A percentile compares a stretch with the other conserved stretches of the same genome.
phyloP scores from a whole-genome alignment of 2,113 vertebrate species.

The Zapornia atra region DNA sequence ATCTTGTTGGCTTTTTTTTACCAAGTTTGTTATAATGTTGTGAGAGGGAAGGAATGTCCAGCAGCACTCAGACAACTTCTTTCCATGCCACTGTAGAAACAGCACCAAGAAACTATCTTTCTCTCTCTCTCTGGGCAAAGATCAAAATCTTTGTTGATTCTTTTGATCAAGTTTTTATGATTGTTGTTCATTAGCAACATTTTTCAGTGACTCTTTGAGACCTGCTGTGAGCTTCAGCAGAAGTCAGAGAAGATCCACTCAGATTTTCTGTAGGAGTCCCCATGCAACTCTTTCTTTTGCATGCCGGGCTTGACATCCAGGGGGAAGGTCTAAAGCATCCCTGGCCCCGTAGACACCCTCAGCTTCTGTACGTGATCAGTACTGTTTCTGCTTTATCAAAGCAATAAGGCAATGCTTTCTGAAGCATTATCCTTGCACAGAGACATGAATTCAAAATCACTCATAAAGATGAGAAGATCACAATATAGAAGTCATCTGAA shows the following conservation, averaged over 20 bases:
- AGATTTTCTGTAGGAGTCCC: background rate
- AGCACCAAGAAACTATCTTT: background rate
- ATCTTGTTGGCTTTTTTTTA: background rate
- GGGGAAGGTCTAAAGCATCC: background rate
- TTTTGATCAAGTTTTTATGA: background rate
- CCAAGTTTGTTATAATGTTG: background rate
- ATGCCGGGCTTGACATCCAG: background rate
- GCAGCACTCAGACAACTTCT: background rate
- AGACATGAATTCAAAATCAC: background rate
- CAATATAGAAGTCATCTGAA: background rate
- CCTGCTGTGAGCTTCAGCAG: background rate
- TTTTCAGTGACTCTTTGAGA: background rate
- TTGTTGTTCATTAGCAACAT: background rate
- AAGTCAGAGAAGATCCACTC: background rate
- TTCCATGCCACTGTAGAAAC: background rate
- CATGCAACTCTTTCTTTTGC: background rate
- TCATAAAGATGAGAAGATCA: background rate
- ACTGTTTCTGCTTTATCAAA: background rate
- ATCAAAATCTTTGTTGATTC: background rate
- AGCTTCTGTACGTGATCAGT: background rate
- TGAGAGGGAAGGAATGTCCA: background rate
- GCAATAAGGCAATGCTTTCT: background rate
- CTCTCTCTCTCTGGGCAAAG: background rate
- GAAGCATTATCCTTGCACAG: background rate
- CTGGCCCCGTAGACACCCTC: background rate